A percentile compares a stretch with the other conserved stretches of the same genome.
phyloP scores from a whole-genome alignment of 2,797 vertebrate species.

The Typhlichthys subterraneus region DNA sequence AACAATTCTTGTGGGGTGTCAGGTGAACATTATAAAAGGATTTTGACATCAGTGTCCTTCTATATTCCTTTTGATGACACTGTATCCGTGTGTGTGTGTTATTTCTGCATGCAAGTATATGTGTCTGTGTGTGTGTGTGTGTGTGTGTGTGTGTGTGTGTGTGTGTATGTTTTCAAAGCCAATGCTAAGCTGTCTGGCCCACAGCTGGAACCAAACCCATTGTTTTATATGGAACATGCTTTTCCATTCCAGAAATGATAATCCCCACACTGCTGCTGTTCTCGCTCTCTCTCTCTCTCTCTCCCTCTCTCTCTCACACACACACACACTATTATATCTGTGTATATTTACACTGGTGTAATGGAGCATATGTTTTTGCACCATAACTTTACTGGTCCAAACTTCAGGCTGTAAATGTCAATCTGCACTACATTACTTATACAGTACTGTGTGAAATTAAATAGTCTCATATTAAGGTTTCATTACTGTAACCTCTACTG shows the following conservation, averaged over 20 bases:
- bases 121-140: not conserved
- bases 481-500: not conserved
- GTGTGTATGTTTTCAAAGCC: not conserved
- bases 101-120: not conserved
- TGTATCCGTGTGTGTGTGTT: not conserved
- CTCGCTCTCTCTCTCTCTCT: too few species aligned
- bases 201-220: constrained; percentile 24
- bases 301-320: too few species aligned
- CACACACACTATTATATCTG: not conserved
- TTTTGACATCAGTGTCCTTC: too few species aligned
- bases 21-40: too few species aligned
- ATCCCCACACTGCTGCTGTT: constrained; percentile 29
- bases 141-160: not conserved
- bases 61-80: too few species aligned
- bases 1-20: too few species aligned
- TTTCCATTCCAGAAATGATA: constrained; percentile 36
- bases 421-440: not conserved
- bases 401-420: not conserved
- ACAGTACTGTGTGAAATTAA: too few species aligned
- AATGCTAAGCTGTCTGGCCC: constrained; percentile 16
- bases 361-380: not conserved
- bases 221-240: constrained; percentile 33
- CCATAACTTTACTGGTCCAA: not conserved
- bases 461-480: too few species aligned
- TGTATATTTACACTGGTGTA: not conserved